Evolutionary conservation across 1,140 invertebrate genomes (phyloP).

Genomic region (Lordiphosa stackelbergi): DNA sequence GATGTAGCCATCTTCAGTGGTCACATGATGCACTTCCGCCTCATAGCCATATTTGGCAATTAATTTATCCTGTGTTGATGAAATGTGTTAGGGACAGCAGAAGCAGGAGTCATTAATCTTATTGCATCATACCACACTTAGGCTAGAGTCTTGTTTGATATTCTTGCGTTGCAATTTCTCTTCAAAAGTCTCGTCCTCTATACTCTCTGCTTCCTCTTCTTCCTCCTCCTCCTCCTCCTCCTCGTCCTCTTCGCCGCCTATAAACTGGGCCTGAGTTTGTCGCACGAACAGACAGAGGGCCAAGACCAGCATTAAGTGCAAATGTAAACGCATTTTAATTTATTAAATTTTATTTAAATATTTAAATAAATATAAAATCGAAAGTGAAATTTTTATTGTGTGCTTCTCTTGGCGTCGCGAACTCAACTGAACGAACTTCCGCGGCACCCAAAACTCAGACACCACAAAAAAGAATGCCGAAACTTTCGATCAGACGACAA

Average conservation of each 20-base stretch:
- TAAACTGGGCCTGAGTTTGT: conserved; percentile 53
- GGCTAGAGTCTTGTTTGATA: conserved; percentile 60
- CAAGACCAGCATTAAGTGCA: conserved; percentile 39
- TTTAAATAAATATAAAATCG: too few species aligned
- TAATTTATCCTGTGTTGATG: conserved; percentile 69
- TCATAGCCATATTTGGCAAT: conserved; percentile 80
- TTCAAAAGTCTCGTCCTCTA: conserved; percentile 66
- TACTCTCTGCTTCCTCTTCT: conserved; percentile 68
- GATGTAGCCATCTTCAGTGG: conserved; percentile 80
- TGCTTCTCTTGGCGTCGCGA: conserved; percentile 4
- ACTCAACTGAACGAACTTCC: conserved; percentile 14
- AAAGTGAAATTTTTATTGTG: conserved; percentile 42
- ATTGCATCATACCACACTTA: conserved; percentile 9
- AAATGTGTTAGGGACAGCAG: conserved; percentile 26
- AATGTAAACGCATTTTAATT: conserved; percentile 29
- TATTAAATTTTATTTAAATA: conserved; percentile 13
- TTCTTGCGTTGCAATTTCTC: conserved; percentile 64
- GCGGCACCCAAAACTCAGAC: conserved; percentile 2
- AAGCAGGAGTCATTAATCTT: conserved; percentile 19
- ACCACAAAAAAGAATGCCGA: neutral
- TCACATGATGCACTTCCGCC: conserved; percentile 79
- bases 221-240: conserved; percentile 69
- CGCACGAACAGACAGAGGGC: conserved; percentile 46
- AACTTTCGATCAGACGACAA: neutral
- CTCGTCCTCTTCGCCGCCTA: conserved; percentile 65